A percentile compares a stretch with the other conserved stretches of the same genome.
Evolutionary conservation across 2,113 vertebrate species (phyloP).

Genomic region (Anseranas semipalmata): DNA sequence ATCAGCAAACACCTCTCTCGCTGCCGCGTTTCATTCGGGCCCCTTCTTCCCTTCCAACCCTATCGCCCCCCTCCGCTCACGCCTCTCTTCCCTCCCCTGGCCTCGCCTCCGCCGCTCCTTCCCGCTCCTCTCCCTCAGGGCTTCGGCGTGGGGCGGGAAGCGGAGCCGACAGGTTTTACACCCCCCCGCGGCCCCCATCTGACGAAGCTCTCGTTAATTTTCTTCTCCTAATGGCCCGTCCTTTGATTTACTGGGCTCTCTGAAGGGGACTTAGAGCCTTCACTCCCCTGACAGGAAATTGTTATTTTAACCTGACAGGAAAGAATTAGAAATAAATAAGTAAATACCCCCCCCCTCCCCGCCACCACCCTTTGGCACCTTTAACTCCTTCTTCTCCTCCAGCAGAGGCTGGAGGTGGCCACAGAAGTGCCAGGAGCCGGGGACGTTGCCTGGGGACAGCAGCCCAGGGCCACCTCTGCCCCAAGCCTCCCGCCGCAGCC

Average conservation of each 20-base stretch:
- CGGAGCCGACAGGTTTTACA: conserved; percentile 45
- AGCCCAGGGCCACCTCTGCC: neutral
- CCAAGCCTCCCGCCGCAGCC: neutral
- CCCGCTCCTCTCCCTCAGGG: neutral
- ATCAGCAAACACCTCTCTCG: conserved; percentile 68
- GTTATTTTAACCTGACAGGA: conserved; percentile 90
- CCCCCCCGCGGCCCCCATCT: neutral
- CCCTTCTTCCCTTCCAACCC: neutral
- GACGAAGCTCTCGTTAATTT: conserved; percentile 52
- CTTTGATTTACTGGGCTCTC: conserved; percentile 64
- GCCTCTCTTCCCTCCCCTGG: neutral
- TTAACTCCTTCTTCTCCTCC: conserved; percentile 31
- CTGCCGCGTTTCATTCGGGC: neutral
- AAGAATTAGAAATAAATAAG: conserved; percentile 75
- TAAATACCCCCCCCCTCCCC: neutral
- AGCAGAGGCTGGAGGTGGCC: neutral
- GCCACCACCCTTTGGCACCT: neutral
- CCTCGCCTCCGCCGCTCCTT: neutral
- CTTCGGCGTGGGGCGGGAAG: neutral
- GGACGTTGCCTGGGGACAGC: neutral
- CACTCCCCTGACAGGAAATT: conserved; percentile 84
- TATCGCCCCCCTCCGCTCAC: accelerated
- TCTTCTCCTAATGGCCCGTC: conserved; percentile 37
- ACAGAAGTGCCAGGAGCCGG: no score
- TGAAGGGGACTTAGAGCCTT: conserved; percentile 64